Evolutionary conservation across 2,888 invertebrate genomes (phyloP).

Genomic region (Orthonychiurus folsomi): DNA sequence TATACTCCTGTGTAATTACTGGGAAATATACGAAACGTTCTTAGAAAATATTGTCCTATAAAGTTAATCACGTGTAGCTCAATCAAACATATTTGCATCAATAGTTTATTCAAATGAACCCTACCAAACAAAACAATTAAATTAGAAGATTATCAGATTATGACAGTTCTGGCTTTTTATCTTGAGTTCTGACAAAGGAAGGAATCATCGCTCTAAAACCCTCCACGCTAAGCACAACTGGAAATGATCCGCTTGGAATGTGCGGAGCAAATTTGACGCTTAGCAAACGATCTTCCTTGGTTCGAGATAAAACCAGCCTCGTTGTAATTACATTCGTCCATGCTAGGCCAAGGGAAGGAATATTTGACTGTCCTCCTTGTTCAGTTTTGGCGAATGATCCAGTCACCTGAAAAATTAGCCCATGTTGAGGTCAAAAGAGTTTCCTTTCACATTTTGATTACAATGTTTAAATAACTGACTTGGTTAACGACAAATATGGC

Average conservation of each 20-base stretch:
- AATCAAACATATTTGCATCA: too few relatives aligned
- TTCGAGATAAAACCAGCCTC: slow-evolving; percentile 49
- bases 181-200: neutral
- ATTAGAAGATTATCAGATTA: too few relatives aligned
- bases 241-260: slow-evolving; percentile 43
- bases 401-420: too few relatives aligned
- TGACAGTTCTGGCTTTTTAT: too few relatives aligned
- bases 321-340: slow-evolving; percentile 60
- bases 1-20: too few relatives aligned
- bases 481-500: slow-evolving; percentile 64
- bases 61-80: too few relatives aligned
- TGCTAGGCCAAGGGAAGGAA: slow-evolving; percentile 56
- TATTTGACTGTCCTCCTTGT: slow-evolving; percentile 26
- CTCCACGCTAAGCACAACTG: slow-evolving; percentile 2
- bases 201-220: slow-evolving; percentile 9
- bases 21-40: too few relatives aligned
- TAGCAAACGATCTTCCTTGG: slow-evolving; percentile 44
- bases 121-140: too few relatives aligned
- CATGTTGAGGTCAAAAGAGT: too few relatives aligned
- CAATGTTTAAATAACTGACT: slow-evolving; percentile 45
- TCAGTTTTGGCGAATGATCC: slow-evolving; percentile 10
- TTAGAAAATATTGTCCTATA: too few relatives aligned
- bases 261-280: slow-evolving; percentile 55
- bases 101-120: too few relatives aligned
- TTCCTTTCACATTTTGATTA: too few relatives aligned